A percentile compares a stretch with the other conserved stretches of the same genome.
phyloP scores from a whole-genome alignment of 2,888 invertebrate species.

The Nemapogon koenigi region DNA sequence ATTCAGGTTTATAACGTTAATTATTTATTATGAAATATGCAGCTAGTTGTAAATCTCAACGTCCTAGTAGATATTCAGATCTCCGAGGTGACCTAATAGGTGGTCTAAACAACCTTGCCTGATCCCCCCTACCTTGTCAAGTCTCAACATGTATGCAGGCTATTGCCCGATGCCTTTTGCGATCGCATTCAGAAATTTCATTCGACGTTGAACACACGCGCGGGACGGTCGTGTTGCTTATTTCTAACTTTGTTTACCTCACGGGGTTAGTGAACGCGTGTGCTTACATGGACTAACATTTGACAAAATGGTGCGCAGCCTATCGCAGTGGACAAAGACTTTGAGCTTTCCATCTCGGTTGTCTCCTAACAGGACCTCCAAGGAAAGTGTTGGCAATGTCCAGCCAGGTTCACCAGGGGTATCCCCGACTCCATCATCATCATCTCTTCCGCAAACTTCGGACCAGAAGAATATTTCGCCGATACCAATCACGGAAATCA shows the following conservation, averaged over 20 bases:
- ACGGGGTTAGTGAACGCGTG: conserved; percentile 47
- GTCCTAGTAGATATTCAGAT: too few species aligned
- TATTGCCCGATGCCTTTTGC: conserved; percentile 24
- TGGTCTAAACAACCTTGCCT: too few species aligned
- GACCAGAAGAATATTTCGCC: conserved; percentile 57
- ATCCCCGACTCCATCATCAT: conserved; percentile 69
- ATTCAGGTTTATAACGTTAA: too few species aligned
- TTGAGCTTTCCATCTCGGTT: conserved; percentile 87
- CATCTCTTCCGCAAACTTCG: conserved; percentile 64
- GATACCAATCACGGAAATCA: conserved; percentile 71
- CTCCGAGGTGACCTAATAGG: too few species aligned
- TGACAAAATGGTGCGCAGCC: conserved; percentile 83
- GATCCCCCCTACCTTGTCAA: too few species aligned
- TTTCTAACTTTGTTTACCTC: neutral
- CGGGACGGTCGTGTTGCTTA: conserved; percentile 35
- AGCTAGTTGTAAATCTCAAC: too few species aligned
- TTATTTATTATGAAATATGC: too few species aligned
- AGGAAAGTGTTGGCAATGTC: conserved; percentile 71
- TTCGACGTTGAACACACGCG: conserved; percentile 43
- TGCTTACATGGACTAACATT: conserved; percentile 45
- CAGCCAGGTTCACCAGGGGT: conserved; percentile 60
- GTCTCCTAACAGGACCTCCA: conserved; percentile 80
- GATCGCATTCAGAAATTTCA: conserved; percentile 32
- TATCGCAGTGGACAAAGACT: conserved; percentile 91
- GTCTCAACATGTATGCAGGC: conserved; percentile 47